Conservation (phyloP, 2,797 vertebrate genomes). For the Sus cebifrons region DNA sequence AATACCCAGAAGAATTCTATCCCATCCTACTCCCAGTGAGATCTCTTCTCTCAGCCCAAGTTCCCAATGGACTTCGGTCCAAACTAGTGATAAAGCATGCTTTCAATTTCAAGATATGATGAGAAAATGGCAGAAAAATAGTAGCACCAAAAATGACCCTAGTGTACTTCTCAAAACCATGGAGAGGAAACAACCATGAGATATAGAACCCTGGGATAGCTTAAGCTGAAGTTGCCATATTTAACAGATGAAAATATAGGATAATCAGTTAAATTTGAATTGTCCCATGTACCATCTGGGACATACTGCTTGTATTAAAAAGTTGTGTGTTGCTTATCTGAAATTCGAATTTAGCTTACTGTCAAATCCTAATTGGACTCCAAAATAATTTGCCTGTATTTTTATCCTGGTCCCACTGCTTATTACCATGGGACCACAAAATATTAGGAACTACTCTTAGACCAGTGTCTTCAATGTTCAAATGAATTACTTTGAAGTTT, state of each 20-base stretch:
- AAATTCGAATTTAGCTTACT: constrained; percentile 53
- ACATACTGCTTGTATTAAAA: neutral
- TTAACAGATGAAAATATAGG: constrained; percentile 37
- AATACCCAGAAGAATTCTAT: neutral
- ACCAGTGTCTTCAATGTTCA: neutral
- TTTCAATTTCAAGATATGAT: constrained; percentile 52
- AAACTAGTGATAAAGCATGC: constrained; percentile 33
- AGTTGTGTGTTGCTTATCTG: neutral
- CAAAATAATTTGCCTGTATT: constrained; percentile 52
- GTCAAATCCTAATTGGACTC: neutral
- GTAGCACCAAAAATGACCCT: neutral
- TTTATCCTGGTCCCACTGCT: neutral
- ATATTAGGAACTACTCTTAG: neutral
- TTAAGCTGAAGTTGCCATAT: neutral
- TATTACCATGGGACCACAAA: neutral
- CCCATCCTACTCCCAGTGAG: neutral
- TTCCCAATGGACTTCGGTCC: neutral
- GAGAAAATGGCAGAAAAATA: constrained; percentile 1
- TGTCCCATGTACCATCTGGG: neutral
- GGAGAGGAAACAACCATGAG: constrained; percentile 48
- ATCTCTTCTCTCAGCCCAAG: constrained; percentile 16
- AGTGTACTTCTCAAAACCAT: neutral
- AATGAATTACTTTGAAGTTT: constrained; percentile 40
- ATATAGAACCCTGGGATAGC: neutral
- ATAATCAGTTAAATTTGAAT: neutral